Percentiles rank a stretch among this genome's conserved stretches.
These are phyloP conservation scores for Cactoblastis cactorum DNA, from an alignment of 2,888 invertebrate genomes.

Conservation along the genomic window DNA sequence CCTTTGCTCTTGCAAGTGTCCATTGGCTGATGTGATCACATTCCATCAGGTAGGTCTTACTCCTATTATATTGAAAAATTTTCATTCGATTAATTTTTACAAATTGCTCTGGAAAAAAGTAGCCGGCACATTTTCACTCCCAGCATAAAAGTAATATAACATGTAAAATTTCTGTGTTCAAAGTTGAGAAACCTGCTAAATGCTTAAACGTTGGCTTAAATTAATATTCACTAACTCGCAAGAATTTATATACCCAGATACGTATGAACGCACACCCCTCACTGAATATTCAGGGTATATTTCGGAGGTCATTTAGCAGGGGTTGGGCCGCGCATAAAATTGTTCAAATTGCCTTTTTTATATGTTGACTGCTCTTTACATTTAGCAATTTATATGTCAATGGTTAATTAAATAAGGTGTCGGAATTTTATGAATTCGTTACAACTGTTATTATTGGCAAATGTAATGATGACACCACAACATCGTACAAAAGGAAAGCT, in stretches of 20 bases:
- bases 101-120: too few species aligned
- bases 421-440: constrained; percentile 1
- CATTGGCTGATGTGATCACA: too few species aligned
- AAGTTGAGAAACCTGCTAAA: neutral
- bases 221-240: constrained; percentile 7
- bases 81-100: too few species aligned
- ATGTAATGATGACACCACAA: neutral
- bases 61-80: too few species aligned
- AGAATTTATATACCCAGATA: constrained; percentile 1
- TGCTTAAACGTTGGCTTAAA: neutral
- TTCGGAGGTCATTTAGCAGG: constrained; percentile 45
- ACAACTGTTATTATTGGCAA: neutral
- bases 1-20: too few species aligned
- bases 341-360: constrained; percentile 37
- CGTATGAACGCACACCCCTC: constrained; percentile 9
- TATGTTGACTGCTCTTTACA: constrained; percentile 22
- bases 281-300: constrained; percentile 53
- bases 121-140: too few species aligned
- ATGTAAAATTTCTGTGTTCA: neutral
- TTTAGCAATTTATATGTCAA: constrained; percentile 4
- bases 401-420: constrained; percentile 4
- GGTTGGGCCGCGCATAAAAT: constrained; percentile 42
- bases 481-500: neutral
- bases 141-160: too few species aligned
- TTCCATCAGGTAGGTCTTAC: too few species aligned